These are phyloP conservation scores for Nibea coibor DNA, from an alignment of 2,113 vertebrate genomes.

Conservation along the genomic window DNA sequence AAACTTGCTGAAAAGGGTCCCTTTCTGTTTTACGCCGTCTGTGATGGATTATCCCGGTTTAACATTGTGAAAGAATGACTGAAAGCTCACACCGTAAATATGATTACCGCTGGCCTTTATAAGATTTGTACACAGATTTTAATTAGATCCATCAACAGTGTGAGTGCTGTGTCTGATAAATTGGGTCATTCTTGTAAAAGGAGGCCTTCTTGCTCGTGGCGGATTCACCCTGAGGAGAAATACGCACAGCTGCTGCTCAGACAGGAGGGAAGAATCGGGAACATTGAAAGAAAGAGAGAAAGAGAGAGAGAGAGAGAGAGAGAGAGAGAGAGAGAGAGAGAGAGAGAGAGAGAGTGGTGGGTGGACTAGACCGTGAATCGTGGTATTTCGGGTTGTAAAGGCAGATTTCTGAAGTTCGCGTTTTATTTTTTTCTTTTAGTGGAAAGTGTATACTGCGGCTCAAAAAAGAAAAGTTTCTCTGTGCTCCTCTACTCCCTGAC, in stretches of 20 bases:
- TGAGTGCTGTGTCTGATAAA: constrained; percentile 69
- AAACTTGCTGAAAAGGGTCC: constrained; percentile 36
- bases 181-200: constrained; percentile 77
- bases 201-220: constrained; percentile 61
- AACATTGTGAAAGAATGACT: constrained; percentile 44
- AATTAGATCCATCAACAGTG: constrained; percentile 77
- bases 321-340: constrained; percentile 37
- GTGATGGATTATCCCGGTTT: constrained; percentile 63
- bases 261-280: constrained; percentile 44
- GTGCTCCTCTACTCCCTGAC: constrained; percentile 17
- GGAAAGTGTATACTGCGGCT: neutral
- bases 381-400: constrained; percentile 28
- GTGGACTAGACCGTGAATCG: constrained; percentile 27
- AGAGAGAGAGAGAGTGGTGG: constrained; percentile 37
- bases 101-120: constrained; percentile 72
- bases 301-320: constrained; percentile 29
- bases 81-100: constrained; percentile 65
- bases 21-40: constrained; percentile 21
- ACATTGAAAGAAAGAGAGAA: constrained; percentile 24
- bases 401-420: constrained; percentile 18
- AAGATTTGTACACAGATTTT: constrained; percentile 75
- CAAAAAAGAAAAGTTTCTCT: neutral
- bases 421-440: neutral
- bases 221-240: constrained; percentile 76
- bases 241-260: constrained; percentile 69